Percentiles rank a stretch among this genome's conserved stretches.
Evolutionary conservation across 1,140 invertebrate genomes (phyloP).

Genomic region (Amphibalanus amphitrite): DNA sequence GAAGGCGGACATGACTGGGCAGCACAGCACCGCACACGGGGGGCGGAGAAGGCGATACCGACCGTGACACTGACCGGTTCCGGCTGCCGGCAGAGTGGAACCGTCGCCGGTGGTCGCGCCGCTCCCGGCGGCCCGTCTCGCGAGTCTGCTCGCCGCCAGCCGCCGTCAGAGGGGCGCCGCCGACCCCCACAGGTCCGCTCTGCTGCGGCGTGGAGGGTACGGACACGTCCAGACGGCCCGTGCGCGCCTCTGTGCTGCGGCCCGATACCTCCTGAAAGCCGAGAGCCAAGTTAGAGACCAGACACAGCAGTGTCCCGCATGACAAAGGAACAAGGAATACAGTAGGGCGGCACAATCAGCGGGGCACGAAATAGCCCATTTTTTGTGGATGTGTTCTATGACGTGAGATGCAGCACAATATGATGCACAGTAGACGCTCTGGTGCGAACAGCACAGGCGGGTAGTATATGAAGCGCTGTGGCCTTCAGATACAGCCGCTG

Average conservation of each 20-base stretch:
- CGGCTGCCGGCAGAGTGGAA: conserved; percentile 22
- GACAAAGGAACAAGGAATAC: no score
- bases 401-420: no score
- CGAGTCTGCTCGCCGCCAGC: background rate
- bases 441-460: no score
- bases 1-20: no score
- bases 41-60: conserved; percentile 18
- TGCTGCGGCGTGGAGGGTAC: conserved; percentile 1
- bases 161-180: background rate
- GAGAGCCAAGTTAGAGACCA: no score
- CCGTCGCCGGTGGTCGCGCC: conserved; percentile 14
- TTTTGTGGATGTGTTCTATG: no score
- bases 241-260: background rate
- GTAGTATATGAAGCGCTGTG: no score
- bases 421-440: no score
- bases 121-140: conserved; percentile 6
- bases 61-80: conserved; percentile 24
- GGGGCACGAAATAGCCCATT: no score
- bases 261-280: background rate
- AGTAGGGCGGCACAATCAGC: no score
- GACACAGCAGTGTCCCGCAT: no score
- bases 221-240: background rate
- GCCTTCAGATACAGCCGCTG: no score
- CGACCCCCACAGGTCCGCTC: background rate
- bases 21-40: conserved; percentile 12